Conservation (phyloP, 2,797 vertebrate genomes). For the Ficedula albicollis region DNA sequence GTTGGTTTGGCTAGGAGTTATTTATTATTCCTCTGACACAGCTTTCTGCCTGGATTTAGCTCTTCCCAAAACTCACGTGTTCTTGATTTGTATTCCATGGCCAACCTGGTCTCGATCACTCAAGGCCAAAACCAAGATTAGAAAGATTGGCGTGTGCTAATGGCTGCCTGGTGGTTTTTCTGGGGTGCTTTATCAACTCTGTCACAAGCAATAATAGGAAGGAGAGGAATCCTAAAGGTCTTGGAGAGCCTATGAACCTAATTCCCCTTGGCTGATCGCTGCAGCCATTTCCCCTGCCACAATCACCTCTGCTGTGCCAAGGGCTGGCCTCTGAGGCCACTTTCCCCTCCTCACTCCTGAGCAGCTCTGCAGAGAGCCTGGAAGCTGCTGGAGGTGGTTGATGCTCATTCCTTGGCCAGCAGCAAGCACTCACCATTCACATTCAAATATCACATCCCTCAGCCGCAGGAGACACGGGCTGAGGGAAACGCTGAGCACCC, state of each 20-base stretch:
- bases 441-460: slow-evolving; percentile 32
- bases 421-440: not conserved
- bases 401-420: not conserved
- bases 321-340: not conserved
- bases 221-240: not conserved
- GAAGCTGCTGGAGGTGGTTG: slow-evolving; percentile 40
- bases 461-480: not conserved
- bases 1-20: not conserved
- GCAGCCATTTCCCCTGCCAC: not conserved
- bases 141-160: slow-evolving; percentile 5
- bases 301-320: not conserved
- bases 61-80: slow-evolving; percentile 18
- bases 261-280: not conserved
- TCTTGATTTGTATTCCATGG: slow-evolving; percentile 27
- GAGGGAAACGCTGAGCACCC: not conserved
- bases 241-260: not conserved
- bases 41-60: slow-evolving; percentile 4
- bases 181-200: slow-evolving; percentile 14
- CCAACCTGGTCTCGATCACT: not conserved
- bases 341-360: not conserved
- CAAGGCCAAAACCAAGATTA: slow-evolving; percentile 22
- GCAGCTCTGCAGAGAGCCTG: not conserved
- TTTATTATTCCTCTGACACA: slow-evolving; percentile 18
- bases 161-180: slow-evolving; percentile 3
- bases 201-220: not conserved